phyloP scores from a whole-genome alignment of 37 sponge, comb jelly and placozoan genomes.

The Aphrocallistes beatrix region DNA sequence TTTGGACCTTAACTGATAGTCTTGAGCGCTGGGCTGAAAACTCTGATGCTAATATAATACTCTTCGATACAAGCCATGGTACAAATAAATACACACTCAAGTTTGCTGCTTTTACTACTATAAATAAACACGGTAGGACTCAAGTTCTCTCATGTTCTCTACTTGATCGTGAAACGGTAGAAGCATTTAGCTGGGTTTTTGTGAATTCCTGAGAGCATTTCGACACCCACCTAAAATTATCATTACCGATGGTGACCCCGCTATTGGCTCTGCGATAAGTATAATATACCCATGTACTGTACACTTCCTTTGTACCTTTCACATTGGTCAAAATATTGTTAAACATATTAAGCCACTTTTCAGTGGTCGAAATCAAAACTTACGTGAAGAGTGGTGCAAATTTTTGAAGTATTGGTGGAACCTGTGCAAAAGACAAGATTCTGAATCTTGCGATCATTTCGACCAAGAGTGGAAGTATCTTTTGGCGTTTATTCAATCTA shows the following conservation, averaged over 20 bases:
- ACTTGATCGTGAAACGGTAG: neutral
- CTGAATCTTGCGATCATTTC: conserved; percentile 3
- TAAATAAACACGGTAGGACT: neutral
- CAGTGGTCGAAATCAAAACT: too few relatives aligned
- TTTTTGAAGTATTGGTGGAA: neutral
- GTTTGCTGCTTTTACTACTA: neutral
- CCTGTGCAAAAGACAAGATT: neutral
- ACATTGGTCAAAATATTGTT: neutral
- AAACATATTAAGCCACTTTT: neutral
- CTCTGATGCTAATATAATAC: neutral
- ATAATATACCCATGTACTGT: neutral
- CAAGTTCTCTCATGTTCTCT: neutral
- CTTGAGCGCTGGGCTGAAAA: neutral
- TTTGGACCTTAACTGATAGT: neutral
- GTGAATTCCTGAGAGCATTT: neutral
- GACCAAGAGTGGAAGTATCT: neutral
- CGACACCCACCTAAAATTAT: neutral
- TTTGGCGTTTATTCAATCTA: neutral
- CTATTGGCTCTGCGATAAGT: neutral
- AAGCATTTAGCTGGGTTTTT: neutral
- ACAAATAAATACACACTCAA: neutral
- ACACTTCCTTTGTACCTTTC: neutral
- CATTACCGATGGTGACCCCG: conserved; percentile 6
- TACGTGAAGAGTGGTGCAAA: neutral
- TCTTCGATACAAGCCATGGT: neutral